A percentile compares a stretch with the other conserved stretches of the same genome.
Conservation (phyloP, 2,797 vertebrate species). For the Sibirionetta formosa region DNA sequence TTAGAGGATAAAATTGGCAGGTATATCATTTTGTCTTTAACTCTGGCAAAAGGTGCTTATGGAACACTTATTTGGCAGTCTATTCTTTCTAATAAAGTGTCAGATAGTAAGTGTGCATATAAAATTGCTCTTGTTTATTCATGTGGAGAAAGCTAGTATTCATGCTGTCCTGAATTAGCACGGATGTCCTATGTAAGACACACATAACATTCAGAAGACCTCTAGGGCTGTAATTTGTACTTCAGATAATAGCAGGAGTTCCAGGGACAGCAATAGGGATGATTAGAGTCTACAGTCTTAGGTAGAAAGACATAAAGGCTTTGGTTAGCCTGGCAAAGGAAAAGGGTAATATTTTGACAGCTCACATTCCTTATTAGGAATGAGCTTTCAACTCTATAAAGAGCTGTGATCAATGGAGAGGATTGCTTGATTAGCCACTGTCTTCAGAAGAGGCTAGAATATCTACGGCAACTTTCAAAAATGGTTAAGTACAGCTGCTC, state of each 20-base stretch:
- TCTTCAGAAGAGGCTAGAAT: not conserved
- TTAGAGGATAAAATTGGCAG: not conserved
- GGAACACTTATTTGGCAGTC: not conserved
- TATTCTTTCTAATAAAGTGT: not conserved
- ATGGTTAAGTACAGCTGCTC: not conserved
- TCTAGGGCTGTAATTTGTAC: not conserved
- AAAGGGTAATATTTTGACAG: not conserved
- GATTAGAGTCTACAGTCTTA: not conserved
- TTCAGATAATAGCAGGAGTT: not conserved
- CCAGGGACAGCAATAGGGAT: not conserved
- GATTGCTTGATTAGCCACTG: not conserved
- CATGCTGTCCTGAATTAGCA: not conserved
- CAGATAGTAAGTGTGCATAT: not conserved
- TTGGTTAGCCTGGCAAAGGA: not conserved
- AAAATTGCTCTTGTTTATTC: not conserved
- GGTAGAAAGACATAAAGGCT: not conserved
- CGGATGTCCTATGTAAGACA: not conserved
- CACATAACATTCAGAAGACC: not conserved
- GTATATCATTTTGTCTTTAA: slow-evolving; percentile 7
- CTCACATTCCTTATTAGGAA: not conserved
- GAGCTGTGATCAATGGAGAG: not conserved
- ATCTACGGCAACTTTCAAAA: not conserved
- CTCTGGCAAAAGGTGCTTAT: not conserved
- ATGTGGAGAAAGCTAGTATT: not conserved
- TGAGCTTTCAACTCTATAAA: not conserved